Conservation (phyloP, 2,888 invertebrate genomes). For the Hydrotaea cyrtoneurina region DNA sequence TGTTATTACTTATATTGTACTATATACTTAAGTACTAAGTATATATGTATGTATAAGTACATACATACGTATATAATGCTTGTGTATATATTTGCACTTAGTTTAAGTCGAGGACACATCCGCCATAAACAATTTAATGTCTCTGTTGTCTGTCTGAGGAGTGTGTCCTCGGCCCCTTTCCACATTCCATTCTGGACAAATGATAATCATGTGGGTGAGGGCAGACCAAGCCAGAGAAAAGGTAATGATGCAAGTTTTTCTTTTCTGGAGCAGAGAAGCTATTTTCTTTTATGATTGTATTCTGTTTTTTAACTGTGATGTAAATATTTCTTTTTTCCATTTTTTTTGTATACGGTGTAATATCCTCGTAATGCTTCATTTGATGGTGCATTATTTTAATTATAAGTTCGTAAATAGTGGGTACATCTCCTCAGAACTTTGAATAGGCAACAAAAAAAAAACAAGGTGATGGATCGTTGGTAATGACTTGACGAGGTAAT, state of each 20-base stretch:
- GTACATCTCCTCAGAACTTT: too few relatives aligned
- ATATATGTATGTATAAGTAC: not conserved
- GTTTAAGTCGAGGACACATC: slow-evolving; percentile 27
- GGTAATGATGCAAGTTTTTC: too few relatives aligned
- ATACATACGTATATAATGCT: not conserved
- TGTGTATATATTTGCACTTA: slow-evolving; percentile 5
- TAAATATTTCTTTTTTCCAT: not conserved
- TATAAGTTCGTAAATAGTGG: not conserved
- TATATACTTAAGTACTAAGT: slow-evolving; percentile 7
- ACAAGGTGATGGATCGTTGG: too few relatives aligned
- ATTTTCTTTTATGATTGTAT: too few relatives aligned
- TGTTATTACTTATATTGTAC: slow-evolving; percentile 3
- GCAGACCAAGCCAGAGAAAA: not conserved
- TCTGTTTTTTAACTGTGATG: not conserved
- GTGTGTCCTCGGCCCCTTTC: too few relatives aligned
- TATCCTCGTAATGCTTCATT: not conserved
- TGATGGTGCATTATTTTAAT: not conserved
- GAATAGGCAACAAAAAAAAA: too few relatives aligned
- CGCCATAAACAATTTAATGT: slow-evolving; percentile 22
- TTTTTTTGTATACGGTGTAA: not conserved
- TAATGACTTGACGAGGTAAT: too few relatives aligned
- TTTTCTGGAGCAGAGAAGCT: too few relatives aligned
- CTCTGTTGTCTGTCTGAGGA: too few relatives aligned
- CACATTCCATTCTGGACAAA: not conserved
- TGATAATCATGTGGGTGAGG: slow-evolving; percentile 19